phyloP scores from a whole-genome alignment of 2,113 vertebrate genomes.

The Ovis aries region ARS-UI_Ramb_v3.0 NC_056067.1:48021501-48022000 shows the following conservation, averaged over 20 bases:
- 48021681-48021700: constrained; percentile 61
- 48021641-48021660: neutral
- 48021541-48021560: neutral
- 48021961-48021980: neutral
- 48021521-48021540: neutral
- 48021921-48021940: constrained; percentile 70
- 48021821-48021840: constrained; percentile 63
- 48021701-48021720: constrained; percentile 21
- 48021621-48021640: rapidly evolving
- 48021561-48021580: rapidly evolving
- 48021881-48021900: constrained; percentile 44
- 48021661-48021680: constrained; percentile 67
- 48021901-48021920: constrained; percentile 55
- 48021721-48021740: constrained; percentile 54
- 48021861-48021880: constrained; percentile 61
- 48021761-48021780: neutral
- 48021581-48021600: neutral
- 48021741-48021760: neutral
- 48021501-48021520: neutral
- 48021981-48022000: neutral
- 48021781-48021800: neutral
- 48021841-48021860: constrained; percentile 61
- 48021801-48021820: constrained; percentile 25
- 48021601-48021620: neutral
- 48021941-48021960: constrained; percentile 59